Percentiles rank a stretch among this genome's conserved stretches.
Conservation (phyloP, 2,113 vertebrate species). For the Rhipidura dahli region DNA sequence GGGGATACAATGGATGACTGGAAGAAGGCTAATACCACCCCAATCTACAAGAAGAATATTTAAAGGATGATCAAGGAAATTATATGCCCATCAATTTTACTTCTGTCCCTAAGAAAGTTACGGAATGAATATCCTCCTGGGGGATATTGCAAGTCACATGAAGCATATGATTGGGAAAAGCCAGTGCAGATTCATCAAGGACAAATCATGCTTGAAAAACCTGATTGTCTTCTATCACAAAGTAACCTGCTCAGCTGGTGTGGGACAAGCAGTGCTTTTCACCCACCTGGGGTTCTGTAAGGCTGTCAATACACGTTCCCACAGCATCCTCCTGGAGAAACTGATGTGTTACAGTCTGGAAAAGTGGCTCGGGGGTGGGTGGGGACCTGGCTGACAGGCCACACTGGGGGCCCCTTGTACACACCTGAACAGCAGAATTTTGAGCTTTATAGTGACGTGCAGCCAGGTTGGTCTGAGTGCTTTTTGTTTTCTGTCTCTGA, state of each 20-base stretch:
- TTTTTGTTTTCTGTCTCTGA: not conserved
- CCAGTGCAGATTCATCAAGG: not conserved
- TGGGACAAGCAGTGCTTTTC: not conserved
- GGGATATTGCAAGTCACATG: not conserved
- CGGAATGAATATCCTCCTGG: not conserved
- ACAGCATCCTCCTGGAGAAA: not conserved
- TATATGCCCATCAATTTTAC: not conserved
- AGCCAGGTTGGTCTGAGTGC: not conserved
- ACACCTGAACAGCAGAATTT: not conserved
- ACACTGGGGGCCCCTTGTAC: too few species aligned
- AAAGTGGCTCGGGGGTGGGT: too few species aligned
- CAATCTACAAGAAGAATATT: not conserved
- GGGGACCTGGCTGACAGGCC: not conserved
- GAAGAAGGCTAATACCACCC: not conserved
- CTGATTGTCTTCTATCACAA: not conserved
- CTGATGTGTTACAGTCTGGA: not conserved
- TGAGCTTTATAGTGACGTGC: not conserved
- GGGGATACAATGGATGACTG: not conserved
- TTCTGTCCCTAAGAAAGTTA: not conserved
- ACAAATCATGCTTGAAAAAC: not conserved
- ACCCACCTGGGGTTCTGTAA: not conserved
- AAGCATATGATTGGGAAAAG: not conserved
- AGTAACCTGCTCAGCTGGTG: not conserved
- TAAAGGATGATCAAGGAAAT: not conserved
- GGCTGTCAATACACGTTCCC: accelerated